Percentiles rank a stretch among this genome's conserved stretches.
These are phyloP conservation scores for Heliconius sara DNA, from an alignment of 2,888 invertebrate species.

Conservation along the genomic window DNA sequence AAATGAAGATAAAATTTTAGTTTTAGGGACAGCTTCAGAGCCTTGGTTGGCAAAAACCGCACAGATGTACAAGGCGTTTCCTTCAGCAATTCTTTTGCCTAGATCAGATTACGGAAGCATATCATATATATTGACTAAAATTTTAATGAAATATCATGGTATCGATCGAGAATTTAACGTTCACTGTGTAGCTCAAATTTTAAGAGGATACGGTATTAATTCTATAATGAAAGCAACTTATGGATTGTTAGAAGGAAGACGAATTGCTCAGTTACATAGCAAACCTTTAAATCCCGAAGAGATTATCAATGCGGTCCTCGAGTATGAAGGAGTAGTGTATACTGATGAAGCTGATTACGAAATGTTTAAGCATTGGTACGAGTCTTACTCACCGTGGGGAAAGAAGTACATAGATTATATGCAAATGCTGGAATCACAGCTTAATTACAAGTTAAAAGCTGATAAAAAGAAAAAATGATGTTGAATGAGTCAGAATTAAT, in stretches of 20 bases:
- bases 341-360: constrained; percentile 72
- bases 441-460: constrained; percentile 63
- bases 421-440: constrained; percentile 67
- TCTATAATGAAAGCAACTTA: constrained; percentile 74
- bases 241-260: constrained; percentile 70
- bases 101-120: constrained; percentile 85
- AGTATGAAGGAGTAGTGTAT: constrained; percentile 59
- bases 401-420: constrained; percentile 62
- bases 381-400: constrained; percentile 67
- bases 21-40: constrained; percentile 87
- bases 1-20: constrained; percentile 86
- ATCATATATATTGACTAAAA: constrained; percentile 79
- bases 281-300: constrained; percentile 81
- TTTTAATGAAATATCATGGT: constrained; percentile 84
- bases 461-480: constrained; percentile 67
- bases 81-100: constrained; percentile 82
- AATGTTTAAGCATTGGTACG: constrained; percentile 80
- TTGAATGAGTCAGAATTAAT: background rate
- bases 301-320: constrained; percentile 75
- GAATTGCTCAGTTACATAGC: constrained; percentile 80
- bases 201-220: constrained; percentile 82
- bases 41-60: constrained; percentile 85
- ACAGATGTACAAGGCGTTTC: constrained; percentile 82
- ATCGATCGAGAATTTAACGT: constrained; percentile 84
- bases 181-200: constrained; percentile 81